These are phyloP conservation scores for Clavelina lepadiformis DNA, from an alignment of 23 tunicate genomes.

Conservation along the genomic window DNA sequence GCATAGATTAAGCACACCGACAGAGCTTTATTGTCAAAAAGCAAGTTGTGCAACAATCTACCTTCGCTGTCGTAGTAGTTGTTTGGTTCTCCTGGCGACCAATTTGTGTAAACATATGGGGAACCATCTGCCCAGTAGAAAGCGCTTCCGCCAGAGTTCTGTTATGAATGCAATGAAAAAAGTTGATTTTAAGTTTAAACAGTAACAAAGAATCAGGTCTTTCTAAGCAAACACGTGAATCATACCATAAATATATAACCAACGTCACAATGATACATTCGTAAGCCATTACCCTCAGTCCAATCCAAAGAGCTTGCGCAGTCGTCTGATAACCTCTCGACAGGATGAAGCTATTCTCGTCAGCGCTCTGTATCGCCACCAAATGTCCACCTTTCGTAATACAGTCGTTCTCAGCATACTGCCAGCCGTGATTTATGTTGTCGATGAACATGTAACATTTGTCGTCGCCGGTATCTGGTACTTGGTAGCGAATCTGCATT, in stretches of 20 bases:
- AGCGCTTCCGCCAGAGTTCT: constrained; percentile 67
- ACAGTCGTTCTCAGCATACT: constrained; percentile 57
- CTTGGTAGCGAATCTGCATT: constrained; percentile 51
- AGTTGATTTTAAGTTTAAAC: neutral
- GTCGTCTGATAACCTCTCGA: constrained; percentile 28
- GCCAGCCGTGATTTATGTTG: constrained; percentile 44
- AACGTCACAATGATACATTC: neutral
- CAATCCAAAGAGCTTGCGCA: constrained; percentile 58
- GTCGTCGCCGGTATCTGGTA: constrained; percentile 23
- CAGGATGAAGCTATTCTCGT: constrained; percentile 55
- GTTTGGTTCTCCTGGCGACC: constrained; percentile 90
- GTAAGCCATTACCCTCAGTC: constrained; percentile 44
- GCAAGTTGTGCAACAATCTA: no score
- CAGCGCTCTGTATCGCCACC: constrained; percentile 74
- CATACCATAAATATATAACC: no score
- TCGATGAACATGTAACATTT: constrained; percentile 80
- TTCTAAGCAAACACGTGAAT: neutral
- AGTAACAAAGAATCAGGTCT: neutral
- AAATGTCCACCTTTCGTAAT: constrained; percentile 57
- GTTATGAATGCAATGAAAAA: neutral
- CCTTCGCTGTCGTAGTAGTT: constrained; percentile 88
- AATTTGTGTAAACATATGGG: constrained; percentile 52
- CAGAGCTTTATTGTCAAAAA: no score
- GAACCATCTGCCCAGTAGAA: constrained; percentile 77
- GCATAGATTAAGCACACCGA: no score